Conservation (phyloP, 2,113 vertebrate genomes). For the Bujurquina vittata region DNA sequence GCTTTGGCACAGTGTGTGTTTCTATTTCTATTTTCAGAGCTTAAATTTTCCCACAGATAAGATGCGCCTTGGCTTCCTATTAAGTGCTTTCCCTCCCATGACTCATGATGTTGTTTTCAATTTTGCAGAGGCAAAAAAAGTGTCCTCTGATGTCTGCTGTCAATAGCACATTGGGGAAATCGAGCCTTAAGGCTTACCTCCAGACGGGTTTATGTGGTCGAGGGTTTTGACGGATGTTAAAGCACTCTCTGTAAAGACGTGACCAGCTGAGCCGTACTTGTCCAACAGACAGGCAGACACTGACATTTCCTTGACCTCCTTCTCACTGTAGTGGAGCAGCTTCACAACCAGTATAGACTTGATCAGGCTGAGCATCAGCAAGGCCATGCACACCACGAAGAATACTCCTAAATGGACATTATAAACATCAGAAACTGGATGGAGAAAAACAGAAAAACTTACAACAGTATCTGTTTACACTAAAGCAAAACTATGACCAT, state of each 20-base stretch:
- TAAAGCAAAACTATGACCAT: not conserved
- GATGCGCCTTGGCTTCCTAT: not conserved
- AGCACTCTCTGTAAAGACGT: constrained; percentile 70
- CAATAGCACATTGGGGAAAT: constrained; percentile 1
- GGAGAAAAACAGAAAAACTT: not conserved
- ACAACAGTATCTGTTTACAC: not conserved
- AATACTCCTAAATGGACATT: constrained; percentile 78
- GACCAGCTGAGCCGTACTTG: constrained; percentile 75
- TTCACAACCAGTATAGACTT: constrained; percentile 87
- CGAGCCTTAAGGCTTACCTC: constrained; percentile 60
- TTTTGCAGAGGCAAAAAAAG: not conserved
- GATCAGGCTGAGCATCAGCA: constrained; percentile 86
- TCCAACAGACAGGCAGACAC: constrained; percentile 80
- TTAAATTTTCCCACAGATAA: not conserved
- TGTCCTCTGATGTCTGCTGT: not conserved
- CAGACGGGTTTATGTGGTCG: constrained; percentile 56
- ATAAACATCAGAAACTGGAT: not conserved
- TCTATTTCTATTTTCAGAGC: not conserved
- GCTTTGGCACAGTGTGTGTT: constrained; percentile 1
- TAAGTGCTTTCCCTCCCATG: not conserved
- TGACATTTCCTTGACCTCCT: constrained; percentile 75
- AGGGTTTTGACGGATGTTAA: constrained; percentile 70
- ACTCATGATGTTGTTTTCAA: not conserved
- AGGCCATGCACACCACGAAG: constrained; percentile 85
- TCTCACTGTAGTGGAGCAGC: constrained; percentile 80